Conservation (phyloP, 2,888 invertebrate species). For the Himalopsyche tibetana region DNA sequence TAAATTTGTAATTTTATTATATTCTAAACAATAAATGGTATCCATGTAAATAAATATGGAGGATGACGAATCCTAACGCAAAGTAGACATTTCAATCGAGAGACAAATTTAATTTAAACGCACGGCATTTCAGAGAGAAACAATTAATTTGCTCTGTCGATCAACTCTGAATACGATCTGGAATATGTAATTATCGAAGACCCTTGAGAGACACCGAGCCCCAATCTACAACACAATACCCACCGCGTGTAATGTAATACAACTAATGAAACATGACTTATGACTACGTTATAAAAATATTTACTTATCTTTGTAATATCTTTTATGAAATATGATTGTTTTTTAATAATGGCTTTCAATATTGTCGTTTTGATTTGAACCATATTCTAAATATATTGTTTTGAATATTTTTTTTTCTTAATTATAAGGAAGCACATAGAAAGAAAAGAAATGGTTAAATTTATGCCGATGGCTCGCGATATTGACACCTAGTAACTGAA, state of each 20-base stretch:
- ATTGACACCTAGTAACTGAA: too few relatives aligned
- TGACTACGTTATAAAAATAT: too few relatives aligned
- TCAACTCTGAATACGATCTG: slow-evolving; percentile 32
- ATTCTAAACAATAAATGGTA: neutral
- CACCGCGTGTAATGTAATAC: neutral
- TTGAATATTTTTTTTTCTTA: too few relatives aligned
- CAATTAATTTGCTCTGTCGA: slow-evolving; percentile 28
- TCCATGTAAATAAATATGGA: neutral
- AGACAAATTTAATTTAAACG: neutral
- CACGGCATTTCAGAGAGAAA: slow-evolving; percentile 11
- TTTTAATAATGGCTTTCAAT: too few relatives aligned
- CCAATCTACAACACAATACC: slow-evolving; percentile 1
- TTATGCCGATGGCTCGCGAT: too few relatives aligned
- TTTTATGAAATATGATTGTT: too few relatives aligned
- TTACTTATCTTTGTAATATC: too few relatives aligned
- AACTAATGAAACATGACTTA: neutral
- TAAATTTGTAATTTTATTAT: neutral
- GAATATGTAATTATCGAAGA: slow-evolving; percentile 32
- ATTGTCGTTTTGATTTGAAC: too few relatives aligned
- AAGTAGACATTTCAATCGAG: neutral
- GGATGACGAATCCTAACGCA: neutral
- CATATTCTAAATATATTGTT: too few relatives aligned
- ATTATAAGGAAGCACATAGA: too few relatives aligned
- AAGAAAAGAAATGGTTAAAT: too few relatives aligned
- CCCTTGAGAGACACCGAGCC: slow-evolving; percentile 25